Evolutionary conservation across 2,888 invertebrate species (phyloP).

Genomic region (Catocala nupta): DNA sequence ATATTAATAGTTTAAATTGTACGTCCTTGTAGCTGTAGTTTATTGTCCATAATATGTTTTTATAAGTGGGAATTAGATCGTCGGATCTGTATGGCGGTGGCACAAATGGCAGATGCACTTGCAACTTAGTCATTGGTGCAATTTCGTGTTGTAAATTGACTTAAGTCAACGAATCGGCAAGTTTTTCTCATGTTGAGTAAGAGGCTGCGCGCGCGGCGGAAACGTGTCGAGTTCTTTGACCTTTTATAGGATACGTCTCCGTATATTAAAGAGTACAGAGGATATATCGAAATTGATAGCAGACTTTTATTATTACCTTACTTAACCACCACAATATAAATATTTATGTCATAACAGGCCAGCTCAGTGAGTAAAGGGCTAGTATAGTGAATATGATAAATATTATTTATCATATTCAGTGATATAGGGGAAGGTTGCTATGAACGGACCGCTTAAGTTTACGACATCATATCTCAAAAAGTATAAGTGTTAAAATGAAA

Average conservation of each 20-base stretch:
- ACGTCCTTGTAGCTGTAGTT: no score
- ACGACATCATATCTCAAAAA: background rate
- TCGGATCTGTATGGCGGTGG: no score
- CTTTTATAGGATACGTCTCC: slow-evolving; percentile 60
- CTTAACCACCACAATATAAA: background rate
- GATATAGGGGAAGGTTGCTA: no score
- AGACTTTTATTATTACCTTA: background rate
- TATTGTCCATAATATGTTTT: no score
- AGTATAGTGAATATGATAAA: no score
- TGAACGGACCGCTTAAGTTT: no score
- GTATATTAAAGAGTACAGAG: slow-evolving; percentile 25
- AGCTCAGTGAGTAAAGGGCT: no score
- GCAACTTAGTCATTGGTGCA: slow-evolving; percentile 43
- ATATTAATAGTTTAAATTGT: no score
- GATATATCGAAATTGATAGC: slow-evolving; percentile 27
- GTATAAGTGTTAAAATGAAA: slow-evolving; percentile 3
- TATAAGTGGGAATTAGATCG: no score
- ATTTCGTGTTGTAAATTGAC: slow-evolving; percentile 56
- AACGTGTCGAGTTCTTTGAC: slow-evolving; percentile 62
- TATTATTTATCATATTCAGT: no score
- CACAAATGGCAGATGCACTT: slow-evolving; percentile 13
- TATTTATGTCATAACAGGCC: background rate
- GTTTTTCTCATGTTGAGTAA: slow-evolving; percentile 71
- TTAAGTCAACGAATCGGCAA: slow-evolving; percentile 60
- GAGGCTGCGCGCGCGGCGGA: slow-evolving; percentile 56